phyloP scores from a whole-genome alignment of 2,888 invertebrate species.

The Cosmopolites sordidus region DNA sequence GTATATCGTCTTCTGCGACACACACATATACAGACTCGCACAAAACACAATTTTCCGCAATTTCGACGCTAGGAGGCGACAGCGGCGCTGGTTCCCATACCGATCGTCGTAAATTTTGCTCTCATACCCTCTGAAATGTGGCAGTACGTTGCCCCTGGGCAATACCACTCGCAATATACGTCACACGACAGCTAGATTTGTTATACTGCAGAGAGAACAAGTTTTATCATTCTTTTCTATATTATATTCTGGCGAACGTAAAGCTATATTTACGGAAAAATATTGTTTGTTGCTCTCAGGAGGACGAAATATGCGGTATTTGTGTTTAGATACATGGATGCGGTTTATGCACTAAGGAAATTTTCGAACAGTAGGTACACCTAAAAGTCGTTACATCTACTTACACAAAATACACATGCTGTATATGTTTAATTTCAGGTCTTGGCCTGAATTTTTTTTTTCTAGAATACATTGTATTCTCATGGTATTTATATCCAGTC shows the following conservation, averaged over 20 bases:
- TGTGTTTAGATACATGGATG: constrained; percentile 8
- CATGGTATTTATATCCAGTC: too few species aligned
- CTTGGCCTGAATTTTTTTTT: too few species aligned
- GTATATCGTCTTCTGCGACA: constrained; percentile 17
- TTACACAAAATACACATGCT: too few species aligned
- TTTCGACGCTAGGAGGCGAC: constrained; percentile 19
- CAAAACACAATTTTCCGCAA: constrained; percentile 13
- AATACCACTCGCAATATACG: constrained; percentile 24
- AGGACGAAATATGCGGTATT: constrained; percentile 18
- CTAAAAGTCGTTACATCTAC: too few species aligned
- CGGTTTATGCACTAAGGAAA: constrained; percentile 2
- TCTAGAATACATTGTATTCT: too few species aligned
- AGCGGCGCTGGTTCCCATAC: constrained; percentile 18
- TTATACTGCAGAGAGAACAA: constrained; percentile 23
- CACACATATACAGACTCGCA: not conserved
- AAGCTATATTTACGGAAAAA: constrained; percentile 24
- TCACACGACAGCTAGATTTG: constrained; percentile 24
- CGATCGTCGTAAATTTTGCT: constrained; percentile 22
- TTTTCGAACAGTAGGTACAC: not conserved
- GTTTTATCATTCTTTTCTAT: constrained; percentile 26
- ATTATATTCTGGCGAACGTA: constrained; percentile 23
- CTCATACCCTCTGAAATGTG: constrained; percentile 19
- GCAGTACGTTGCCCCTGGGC: constrained; percentile 26
- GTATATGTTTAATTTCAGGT: too few species aligned
- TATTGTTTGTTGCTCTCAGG: constrained; percentile 22